phyloP scores from a whole-genome alignment of 2,113 vertebrate genomes.

The Tragelaphus buxtoni region DNA sequence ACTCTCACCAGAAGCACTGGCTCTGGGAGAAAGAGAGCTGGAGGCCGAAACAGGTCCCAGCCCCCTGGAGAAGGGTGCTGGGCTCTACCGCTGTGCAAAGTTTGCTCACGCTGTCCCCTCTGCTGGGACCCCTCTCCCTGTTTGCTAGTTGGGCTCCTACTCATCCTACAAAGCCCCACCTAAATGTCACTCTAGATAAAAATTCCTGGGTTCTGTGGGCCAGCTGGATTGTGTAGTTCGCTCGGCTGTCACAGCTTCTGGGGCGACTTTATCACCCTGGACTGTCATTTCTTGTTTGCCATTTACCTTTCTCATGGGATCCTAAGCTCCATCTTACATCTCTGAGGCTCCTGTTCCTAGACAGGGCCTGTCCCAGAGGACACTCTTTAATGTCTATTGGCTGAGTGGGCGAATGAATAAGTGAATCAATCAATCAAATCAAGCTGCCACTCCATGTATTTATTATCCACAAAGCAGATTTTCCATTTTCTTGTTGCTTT shows the following conservation, averaged over 20 bases:
- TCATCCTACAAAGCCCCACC: background rate
- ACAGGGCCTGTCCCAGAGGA: background rate
- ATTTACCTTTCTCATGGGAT: background rate
- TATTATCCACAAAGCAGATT: background rate
- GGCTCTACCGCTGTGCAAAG: background rate
- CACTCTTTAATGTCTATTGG: background rate
- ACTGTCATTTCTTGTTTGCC: background rate
- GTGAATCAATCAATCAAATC: background rate
- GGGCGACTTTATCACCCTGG: background rate
- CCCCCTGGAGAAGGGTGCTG: background rate
- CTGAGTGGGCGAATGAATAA: background rate
- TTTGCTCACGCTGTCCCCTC: fast-evolving
- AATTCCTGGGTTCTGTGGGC: background rate
- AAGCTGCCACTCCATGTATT: background rate
- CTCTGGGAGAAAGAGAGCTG: background rate
- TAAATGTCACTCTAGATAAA: background rate
- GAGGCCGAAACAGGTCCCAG: background rate
- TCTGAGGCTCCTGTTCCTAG: background rate
- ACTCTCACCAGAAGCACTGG: background rate
- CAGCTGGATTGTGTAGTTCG: background rate
- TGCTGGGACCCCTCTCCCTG: fast-evolving
- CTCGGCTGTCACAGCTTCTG: background rate
- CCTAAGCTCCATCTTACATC: background rate
- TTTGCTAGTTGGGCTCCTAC: background rate
- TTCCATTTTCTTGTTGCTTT: background rate